Evolutionary conservation across 1,140 invertebrate species (phyloP).

Genomic region (Trichonephila inaurata): DNA sequence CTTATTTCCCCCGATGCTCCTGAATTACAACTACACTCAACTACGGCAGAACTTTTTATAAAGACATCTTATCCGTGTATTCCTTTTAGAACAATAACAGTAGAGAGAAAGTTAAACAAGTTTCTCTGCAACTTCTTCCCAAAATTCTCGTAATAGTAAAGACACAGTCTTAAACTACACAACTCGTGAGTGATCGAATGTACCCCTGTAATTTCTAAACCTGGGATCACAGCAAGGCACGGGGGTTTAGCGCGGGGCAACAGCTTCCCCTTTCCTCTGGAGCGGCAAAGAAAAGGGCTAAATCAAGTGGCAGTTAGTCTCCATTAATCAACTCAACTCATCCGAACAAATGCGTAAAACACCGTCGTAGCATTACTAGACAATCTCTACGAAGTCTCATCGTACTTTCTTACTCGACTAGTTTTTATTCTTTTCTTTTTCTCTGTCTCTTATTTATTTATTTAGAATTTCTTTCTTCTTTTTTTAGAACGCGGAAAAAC

Average conservation of each 20-base stretch:
- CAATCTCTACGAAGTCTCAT: conserved; percentile 16
- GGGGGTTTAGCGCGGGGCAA: conserved; percentile 26
- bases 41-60: too few species aligned
- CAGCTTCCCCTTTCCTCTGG: neutral
- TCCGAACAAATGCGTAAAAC: conserved; percentile 61
- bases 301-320: conserved; percentile 63
- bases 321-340: conserved; percentile 73
- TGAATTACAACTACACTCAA: too few species aligned
- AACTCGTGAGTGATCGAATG: neutral
- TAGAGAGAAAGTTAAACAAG: too few species aligned
- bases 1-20: too few species aligned
- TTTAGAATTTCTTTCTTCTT: conserved; percentile 11
- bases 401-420: neutral
- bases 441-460: neutral
- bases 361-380: conserved; percentile 53
- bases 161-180: neutral
- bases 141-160: neutral
- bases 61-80: too few species aligned
- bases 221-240: neutral
- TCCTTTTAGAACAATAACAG: too few species aligned
- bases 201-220: conserved; percentile 35
- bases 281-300: neutral
- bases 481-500: neutral
- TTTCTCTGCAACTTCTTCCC: too few species aligned
- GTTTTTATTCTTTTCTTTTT: neutral